Evolutionary conservation across 2,888 invertebrate genomes (phyloP).

Genomic region (Chydorus sphaericus): DNA sequence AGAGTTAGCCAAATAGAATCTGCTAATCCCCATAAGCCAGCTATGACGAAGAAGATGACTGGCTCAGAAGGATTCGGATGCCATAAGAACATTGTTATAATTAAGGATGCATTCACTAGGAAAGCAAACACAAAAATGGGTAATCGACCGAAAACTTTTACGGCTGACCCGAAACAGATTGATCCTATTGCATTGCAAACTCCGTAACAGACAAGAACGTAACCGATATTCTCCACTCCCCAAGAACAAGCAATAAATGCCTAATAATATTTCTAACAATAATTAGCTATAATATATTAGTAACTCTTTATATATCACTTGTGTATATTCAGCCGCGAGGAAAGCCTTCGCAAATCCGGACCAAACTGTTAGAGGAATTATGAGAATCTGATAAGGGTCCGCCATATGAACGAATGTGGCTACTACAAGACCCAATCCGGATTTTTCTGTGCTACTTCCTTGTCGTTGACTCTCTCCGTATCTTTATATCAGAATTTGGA

Average conservation of each 20-base stretch:
- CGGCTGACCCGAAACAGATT: constrained; percentile 73
- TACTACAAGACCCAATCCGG: constrained; percentile 63
- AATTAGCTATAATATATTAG: no score
- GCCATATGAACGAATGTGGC: constrained; percentile 82
- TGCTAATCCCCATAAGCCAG: constrained; percentile 85
- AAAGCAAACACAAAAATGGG: constrained; percentile 55
- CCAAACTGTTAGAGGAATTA: constrained; percentile 90
- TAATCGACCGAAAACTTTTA: constrained; percentile 80
- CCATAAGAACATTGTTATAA: constrained; percentile 72
- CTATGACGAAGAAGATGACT: constrained; percentile 70
- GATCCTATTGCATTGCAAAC: constrained; percentile 85
- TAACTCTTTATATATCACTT: no score
- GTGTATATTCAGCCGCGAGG: constrained; percentile 55
- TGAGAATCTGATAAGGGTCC: constrained; percentile 77
- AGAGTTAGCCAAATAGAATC: constrained; percentile 98
- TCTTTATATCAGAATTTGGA: constrained; percentile 37
- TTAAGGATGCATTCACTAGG: constrained; percentile 57
- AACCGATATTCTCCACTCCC: constrained; percentile 84
- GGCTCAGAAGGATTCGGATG: constrained; percentile 64
- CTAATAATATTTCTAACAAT: no score
- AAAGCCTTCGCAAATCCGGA: constrained; percentile 97
- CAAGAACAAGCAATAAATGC: constrained; percentile 73
- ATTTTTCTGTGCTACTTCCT: constrained; percentile 55
- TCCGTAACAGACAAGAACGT: constrained; percentile 94
- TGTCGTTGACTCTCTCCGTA: constrained; percentile 70